Percentiles rank a stretch among this genome's conserved stretches.
These are phyloP conservation scores for Baccha elongata DNA, from an alignment of 2,888 invertebrate genomes.

Conservation along the genomic window DNA sequence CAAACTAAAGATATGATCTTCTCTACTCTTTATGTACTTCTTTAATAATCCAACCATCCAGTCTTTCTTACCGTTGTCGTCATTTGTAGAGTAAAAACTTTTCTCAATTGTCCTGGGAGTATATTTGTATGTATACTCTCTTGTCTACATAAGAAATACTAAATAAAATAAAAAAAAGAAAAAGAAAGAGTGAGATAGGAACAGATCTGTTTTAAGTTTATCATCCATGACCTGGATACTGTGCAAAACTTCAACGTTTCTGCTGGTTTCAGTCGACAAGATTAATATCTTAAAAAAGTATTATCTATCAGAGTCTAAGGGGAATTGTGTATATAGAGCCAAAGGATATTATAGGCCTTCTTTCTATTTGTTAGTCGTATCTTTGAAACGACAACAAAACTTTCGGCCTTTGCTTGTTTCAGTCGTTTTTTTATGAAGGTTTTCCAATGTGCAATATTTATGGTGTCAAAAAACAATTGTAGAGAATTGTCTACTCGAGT, in stretches of 20 bases:
- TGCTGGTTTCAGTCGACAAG: constrained; percentile 46
- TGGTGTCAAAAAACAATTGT: too few species aligned
- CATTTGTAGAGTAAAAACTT: constrained; percentile 49
- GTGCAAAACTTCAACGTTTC: neutral
- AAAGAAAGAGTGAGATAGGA: too few species aligned
- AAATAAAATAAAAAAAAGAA: too few species aligned
- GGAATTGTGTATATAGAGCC: constrained; percentile 11
- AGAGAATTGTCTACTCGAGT: too few species aligned
- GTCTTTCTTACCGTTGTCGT: constrained; percentile 22
- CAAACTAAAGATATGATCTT: constrained; percentile 10
- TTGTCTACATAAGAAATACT: too few species aligned
- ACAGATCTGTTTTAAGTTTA: constrained; percentile 52
- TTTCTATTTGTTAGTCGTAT: neutral
- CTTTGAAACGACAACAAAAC: constrained; percentile 19
- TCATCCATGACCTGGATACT: constrained; percentile 48
- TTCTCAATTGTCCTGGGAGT: constrained; percentile 17
- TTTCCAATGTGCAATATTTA: too few species aligned
- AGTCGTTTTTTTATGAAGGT: too few species aligned
- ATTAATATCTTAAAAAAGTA: constrained; percentile 54
- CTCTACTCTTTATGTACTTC: too few species aligned
- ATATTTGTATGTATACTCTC: too few species aligned
- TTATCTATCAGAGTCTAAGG: constrained; percentile 12
- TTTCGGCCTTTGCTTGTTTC: constrained; percentile 7
- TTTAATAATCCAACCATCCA: constrained; percentile 8
- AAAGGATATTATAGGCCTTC: neutral